Percentiles rank a stretch among this genome's conserved stretches.
Conservation (phyloP, 2,888 invertebrate genomes). For the Sminthurinus aureus region DNA sequence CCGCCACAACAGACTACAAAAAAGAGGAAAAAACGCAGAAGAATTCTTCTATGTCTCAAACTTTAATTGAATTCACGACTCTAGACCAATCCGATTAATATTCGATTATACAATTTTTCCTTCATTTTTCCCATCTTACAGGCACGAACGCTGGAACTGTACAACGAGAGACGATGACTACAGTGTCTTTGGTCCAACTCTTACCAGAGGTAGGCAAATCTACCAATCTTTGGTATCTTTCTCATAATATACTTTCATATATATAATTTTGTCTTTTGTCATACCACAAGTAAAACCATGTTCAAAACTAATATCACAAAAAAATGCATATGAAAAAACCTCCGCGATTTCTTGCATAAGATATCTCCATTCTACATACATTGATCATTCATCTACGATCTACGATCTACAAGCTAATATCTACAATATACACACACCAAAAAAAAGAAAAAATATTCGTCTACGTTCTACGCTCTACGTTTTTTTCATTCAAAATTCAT, state of each 20-base stretch:
- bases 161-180: conserved; percentile 63
- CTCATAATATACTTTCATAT: background rate
- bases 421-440: too few relatives aligned
- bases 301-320: background rate
- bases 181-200: conserved; percentile 66
- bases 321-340: background rate
- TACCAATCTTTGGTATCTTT: background rate
- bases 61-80: too few relatives aligned
- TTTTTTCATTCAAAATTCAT: too few relatives aligned
- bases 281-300: background rate
- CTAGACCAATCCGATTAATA: too few relatives aligned
- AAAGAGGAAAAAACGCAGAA: background rate
- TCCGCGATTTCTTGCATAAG: background rate
- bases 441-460: too few relatives aligned
- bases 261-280: background rate
- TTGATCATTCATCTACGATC: too few relatives aligned
- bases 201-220: conserved; percentile 65
- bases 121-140: background rate
- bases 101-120: background rate
- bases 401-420: too few relatives aligned
- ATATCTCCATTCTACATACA: too few relatives aligned
- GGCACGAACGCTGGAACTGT: conserved; percentile 70
- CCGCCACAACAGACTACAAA: background rate
- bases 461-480: too few relatives aligned
- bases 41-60: too few relatives aligned